Conservation (phyloP, 2,113 vertebrate species). For the Sarotherodon lohbergeri region DNA sequence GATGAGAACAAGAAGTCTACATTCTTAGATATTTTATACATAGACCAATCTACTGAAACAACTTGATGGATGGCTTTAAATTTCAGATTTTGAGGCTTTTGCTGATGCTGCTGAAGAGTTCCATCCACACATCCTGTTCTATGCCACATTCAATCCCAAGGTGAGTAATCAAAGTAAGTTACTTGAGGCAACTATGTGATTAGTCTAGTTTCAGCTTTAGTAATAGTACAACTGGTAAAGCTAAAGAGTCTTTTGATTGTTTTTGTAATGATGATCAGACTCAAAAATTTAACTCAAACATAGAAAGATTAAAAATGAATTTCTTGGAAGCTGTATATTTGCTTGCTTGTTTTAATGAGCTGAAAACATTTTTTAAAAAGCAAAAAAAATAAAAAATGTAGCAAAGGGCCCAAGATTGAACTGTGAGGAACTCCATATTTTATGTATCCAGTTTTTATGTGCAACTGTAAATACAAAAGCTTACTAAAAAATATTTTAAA, state of each 20-base stretch:
- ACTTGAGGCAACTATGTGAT: not conserved
- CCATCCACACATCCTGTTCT: conserved; percentile 89
- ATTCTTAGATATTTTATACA: not conserved
- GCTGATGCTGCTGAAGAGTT: conserved; percentile 87
- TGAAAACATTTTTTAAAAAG: not conserved
- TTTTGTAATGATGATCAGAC: not conserved
- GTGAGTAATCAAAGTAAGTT: conserved; percentile 46
- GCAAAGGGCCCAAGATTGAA: not conserved
- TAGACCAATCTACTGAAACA: not conserved
- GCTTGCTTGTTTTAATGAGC: not conserved
- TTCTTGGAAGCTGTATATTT: not conserved
- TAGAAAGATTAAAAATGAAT: not conserved
- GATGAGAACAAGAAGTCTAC: not conserved
- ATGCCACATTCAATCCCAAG: conserved; percentile 86
- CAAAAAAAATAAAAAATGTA: not conserved
- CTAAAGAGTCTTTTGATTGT: not conserved
- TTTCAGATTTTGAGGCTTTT: conserved; percentile 85
- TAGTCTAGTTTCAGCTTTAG: not conserved
- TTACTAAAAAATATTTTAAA: not conserved
- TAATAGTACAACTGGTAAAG: not conserved
- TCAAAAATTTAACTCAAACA: not conserved
- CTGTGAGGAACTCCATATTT: not conserved
- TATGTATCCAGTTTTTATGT: not conserved
- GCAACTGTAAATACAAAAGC: not conserved
- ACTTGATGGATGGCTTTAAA: conserved; percentile 2